Evolutionary conservation across 1,140 invertebrate genomes (phyloP).

Genomic region (Ladona fulva): DNA sequence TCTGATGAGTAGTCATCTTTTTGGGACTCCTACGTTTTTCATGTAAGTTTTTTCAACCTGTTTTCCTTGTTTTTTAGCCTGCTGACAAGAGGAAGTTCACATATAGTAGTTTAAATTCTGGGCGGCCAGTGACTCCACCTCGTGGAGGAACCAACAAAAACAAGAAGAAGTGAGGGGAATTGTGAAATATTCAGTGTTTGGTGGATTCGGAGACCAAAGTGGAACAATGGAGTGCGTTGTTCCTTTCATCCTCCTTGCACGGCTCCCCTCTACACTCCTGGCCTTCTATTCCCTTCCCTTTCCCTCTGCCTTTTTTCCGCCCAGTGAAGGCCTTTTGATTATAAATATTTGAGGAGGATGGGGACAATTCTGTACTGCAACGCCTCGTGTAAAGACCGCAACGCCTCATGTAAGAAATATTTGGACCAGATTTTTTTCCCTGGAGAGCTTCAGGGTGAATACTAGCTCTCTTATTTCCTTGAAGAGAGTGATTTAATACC

Average conservation of each 20-base stretch:
- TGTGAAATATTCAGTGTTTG: slow-evolving; percentile 1
- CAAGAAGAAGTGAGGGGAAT: slow-evolving; percentile 59
- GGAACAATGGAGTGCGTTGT: slow-evolving; percentile 3
- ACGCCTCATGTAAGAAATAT: not conserved
- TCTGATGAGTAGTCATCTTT: not conserved
- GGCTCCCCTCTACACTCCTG: not conserved
- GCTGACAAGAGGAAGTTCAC: slow-evolving; percentile 14
- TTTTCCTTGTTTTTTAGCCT: not conserved
- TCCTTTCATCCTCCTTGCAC: not conserved
- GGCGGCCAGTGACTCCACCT: slow-evolving; percentile 80
- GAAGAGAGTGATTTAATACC: not conserved
- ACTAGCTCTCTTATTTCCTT: not conserved
- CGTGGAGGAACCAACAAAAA: slow-evolving; percentile 78
- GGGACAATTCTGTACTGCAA: not conserved
- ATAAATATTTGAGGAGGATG: not conserved
- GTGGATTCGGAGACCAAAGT: slow-evolving; percentile 8
- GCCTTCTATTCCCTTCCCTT: not conserved
- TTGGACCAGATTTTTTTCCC: not conserved
- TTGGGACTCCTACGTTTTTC: not conserved
- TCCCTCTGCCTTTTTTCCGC: not conserved
- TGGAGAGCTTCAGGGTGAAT: not conserved
- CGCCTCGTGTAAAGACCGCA: not conserved
- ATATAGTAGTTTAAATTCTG: slow-evolving; percentile 73
- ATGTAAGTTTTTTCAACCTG: not conserved
- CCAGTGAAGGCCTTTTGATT: not conserved